phyloP scores from a whole-genome alignment of 2,797 vertebrate genomes.

The Hafferia zeledoni region DNA sequence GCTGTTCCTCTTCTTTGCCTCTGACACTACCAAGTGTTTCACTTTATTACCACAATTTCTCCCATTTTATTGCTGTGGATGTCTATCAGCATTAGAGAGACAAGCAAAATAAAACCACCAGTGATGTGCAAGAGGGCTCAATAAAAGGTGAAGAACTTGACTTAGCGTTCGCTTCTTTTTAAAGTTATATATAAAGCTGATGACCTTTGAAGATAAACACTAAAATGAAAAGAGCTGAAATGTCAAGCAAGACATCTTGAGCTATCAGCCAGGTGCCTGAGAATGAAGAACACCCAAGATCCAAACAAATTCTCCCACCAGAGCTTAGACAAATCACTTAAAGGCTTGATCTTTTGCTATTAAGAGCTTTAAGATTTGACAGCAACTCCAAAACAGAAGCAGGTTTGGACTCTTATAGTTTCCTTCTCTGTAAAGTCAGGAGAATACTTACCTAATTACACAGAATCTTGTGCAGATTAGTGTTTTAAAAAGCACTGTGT shows the following conservation, averaged over 20 bases:
- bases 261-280: slow-evolving; percentile 42
- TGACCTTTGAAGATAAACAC: slow-evolving; percentile 39
- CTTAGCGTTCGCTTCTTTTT: neutral
- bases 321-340: slow-evolving; percentile 46
- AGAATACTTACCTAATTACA: slow-evolving; percentile 58
- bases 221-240: slow-evolving; percentile 41
- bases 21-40: neutral
- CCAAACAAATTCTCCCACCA: slow-evolving; percentile 32
- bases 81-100: neutral
- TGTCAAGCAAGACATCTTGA: slow-evolving; percentile 60
- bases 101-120: neutral
- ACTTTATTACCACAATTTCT: neutral
- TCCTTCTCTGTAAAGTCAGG: slow-evolving; percentile 1
- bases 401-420: slow-evolving; percentile 14
- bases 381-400: slow-evolving; percentile 38
- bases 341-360: slow-evolving; percentile 36
- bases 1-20: neutral
- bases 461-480: slow-evolving; percentile 51
- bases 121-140: neutral
- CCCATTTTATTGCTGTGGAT: neutral
- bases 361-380: slow-evolving; percentile 27
- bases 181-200: neutral
- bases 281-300: slow-evolving; percentile 14
- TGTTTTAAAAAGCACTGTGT: slow-evolving; percentile 30
- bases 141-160: neutral